Conservation (phyloP, 2,113 vertebrate species). For the Nothoprocta pentlandii region DNA sequence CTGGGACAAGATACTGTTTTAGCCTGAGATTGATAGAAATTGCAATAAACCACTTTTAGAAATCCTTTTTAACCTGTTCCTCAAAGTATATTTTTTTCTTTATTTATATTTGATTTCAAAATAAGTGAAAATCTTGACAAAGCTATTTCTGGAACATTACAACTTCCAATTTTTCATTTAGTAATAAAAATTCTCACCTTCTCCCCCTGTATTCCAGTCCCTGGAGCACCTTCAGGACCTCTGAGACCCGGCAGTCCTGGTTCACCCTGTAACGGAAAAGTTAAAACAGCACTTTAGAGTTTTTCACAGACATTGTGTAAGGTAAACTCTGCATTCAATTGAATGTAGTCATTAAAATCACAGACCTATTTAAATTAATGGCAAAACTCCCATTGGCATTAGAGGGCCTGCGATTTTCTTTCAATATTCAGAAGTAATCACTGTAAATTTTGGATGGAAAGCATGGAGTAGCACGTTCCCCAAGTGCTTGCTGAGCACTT, state of each 20-base stretch:
- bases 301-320: background rate
- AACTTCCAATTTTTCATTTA: background rate
- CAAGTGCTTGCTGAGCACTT: background rate
- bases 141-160: background rate
- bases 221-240: conserved; percentile 85
- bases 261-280: conserved; percentile 81
- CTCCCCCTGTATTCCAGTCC: conserved; percentile 87
- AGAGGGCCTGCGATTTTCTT: background rate
- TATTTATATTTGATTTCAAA: background rate
- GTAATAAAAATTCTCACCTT: conserved; percentile 79
- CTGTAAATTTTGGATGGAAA: background rate
- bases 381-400: background rate
- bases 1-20: background rate
- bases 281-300: background rate
- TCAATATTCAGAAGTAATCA: background rate
- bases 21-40: background rate
- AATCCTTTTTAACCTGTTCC: background rate
- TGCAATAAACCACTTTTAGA: background rate
- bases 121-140: background rate
- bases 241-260: conserved; percentile 84
- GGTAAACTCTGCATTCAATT: background rate
- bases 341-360: background rate
- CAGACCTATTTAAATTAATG: background rate
- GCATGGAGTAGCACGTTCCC: background rate
- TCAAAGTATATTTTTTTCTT: background rate